phyloP scores from a whole-genome alignment of 2,797 vertebrate species.

The Poeciliopsis infans region DNA sequence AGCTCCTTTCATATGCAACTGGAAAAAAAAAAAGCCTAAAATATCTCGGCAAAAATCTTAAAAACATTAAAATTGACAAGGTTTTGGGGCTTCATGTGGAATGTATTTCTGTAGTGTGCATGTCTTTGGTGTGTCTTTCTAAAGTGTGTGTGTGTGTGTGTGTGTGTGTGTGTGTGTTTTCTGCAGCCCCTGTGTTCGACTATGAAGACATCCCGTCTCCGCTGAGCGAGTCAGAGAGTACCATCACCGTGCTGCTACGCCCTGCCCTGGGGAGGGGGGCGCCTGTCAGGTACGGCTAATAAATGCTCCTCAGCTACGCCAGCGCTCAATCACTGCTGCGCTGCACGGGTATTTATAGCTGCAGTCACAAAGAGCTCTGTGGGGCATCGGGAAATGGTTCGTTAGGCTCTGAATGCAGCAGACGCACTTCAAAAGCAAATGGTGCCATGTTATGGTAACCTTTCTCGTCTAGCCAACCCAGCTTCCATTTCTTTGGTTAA shows the following conservation, averaged over 20 bases:
- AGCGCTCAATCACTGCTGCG: slow-evolving; percentile 27
- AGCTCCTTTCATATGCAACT: slow-evolving; percentile 35
- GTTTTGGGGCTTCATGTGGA: neutral
- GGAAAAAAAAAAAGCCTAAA: slow-evolving; percentile 7
- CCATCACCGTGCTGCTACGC: slow-evolving; percentile 93
- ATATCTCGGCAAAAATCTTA: slow-evolving; percentile 8
- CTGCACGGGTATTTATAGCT: slow-evolving; percentile 55
- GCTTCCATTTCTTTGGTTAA: neutral
- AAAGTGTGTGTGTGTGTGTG: neutral
- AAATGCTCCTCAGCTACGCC: slow-evolving; percentile 24
- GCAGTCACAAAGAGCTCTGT: slow-evolving; percentile 21
- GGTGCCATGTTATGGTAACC: slow-evolving; percentile 3
- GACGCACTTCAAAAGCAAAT: slow-evolving; percentile 2
- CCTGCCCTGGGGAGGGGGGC: slow-evolving; percentile 92
- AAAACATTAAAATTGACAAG: neutral
- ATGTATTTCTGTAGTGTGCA: neutral
- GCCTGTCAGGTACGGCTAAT: slow-evolving; percentile 88
- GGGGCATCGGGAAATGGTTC: slow-evolving; percentile 6
- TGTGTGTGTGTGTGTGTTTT: neutral
- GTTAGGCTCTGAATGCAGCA: slow-evolving; percentile 7
- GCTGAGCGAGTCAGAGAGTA: slow-evolving; percentile 91
- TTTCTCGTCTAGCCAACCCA: neutral
- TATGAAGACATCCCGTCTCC: slow-evolving; percentile 92
- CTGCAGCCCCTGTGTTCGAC: slow-evolving; percentile 91
- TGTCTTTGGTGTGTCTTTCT: neutral